These are phyloP conservation scores for Chiroxiphia lanceolata DNA, from an alignment of 2,797 vertebrate species.

Conservation along the genomic window DNA sequence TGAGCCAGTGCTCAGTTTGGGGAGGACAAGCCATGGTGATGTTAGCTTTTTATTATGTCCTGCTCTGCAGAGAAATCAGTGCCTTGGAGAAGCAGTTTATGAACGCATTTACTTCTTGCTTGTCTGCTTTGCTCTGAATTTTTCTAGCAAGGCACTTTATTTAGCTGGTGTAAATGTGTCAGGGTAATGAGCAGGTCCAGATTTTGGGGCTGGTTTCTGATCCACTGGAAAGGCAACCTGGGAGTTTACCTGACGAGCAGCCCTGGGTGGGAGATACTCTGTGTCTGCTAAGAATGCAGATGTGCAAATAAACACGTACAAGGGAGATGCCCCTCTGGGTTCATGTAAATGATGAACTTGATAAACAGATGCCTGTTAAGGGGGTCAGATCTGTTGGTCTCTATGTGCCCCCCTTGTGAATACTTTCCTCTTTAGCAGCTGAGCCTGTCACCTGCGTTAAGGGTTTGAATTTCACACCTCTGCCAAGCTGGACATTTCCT, in stretches of 20 bases:
- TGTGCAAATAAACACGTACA: accelerated
- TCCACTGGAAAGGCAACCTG: not conserved
- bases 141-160: not conserved
- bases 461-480: not conserved
- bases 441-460: not conserved
- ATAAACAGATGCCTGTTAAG: not conserved
- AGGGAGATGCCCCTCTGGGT: not conserved
- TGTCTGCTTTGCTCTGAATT: not conserved
- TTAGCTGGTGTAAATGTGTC: not conserved
- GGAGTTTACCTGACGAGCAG: not conserved
- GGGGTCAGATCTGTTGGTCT: not conserved
- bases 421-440: not conserved
- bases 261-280: not conserved
- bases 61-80: not conserved
- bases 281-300: accelerated
- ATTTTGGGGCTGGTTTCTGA: not conserved
- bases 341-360: accelerated
- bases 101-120: not conserved
- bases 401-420: not conserved
- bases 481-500: not conserved
- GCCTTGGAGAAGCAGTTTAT: not conserved
- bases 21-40: not conserved
- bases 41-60: not conserved
- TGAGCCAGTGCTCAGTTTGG: not conserved
- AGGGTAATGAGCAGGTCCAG: not conserved